Percentiles rank a stretch among this genome's conserved stretches.
These are phyloP conservation scores for Hyposoter didymator DNA, from an alignment of 2,888 invertebrate species.

Conservation along the genomic window DNA sequence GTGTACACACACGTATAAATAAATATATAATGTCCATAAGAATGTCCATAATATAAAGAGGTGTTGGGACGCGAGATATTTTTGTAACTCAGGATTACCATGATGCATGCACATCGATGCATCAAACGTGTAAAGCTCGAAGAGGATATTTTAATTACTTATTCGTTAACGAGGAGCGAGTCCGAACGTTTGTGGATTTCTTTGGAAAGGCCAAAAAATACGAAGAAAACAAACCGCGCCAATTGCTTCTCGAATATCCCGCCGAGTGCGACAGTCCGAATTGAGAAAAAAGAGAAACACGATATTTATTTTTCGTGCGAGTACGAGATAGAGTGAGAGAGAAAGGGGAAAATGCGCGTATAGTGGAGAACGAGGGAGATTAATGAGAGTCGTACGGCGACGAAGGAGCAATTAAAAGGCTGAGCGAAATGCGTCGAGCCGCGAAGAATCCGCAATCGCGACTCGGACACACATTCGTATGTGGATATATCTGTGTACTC, in stretches of 20 bases:
- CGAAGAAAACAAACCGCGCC: neutral
- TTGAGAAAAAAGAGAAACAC: conserved; percentile 22
- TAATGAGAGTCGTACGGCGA: conserved; percentile 58
- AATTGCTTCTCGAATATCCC: conserved; percentile 11
- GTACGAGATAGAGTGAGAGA: neutral
- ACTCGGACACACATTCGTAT: conserved; percentile 1
- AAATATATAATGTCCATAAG: neutral
- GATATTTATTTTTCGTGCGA: conserved; percentile 44
- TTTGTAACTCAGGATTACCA: conserved; percentile 20
- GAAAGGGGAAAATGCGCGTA: conserved; percentile 5
- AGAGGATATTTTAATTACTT: conserved; percentile 57
- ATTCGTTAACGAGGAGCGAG: conserved; percentile 56
- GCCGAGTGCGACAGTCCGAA: conserved; percentile 4
- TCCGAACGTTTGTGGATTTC: conserved; percentile 22
- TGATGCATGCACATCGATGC: neutral
- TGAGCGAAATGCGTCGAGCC: conserved; percentile 64
- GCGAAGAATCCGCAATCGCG: conserved; percentile 55
- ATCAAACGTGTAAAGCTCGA: conserved; percentile 10
- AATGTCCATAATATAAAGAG: conserved; percentile 12
- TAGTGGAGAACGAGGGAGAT: conserved; percentile 52
- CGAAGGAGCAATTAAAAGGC: conserved; percentile 63
- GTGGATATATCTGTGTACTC: neutral
- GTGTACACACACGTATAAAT: neutral
- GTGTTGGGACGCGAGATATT: conserved; percentile 51
- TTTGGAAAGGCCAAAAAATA: conserved; percentile 11